phyloP scores from a whole-genome alignment of 2,888 invertebrate species.

The Acheta domesticus region DNA sequence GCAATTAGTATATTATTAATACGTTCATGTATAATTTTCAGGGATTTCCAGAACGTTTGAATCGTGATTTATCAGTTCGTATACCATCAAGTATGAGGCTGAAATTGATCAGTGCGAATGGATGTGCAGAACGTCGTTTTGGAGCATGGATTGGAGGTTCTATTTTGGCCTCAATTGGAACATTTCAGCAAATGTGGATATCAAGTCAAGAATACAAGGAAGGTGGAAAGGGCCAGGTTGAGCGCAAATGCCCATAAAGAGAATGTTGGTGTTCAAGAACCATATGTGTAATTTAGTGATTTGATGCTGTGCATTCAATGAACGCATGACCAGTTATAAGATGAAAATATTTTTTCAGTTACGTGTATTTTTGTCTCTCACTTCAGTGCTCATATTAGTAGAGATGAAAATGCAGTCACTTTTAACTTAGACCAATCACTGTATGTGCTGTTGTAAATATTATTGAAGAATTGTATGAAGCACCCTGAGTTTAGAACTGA shows the following conservation, averaged over 20 bases:
- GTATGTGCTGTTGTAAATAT: too few species aligned
- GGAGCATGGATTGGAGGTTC: slow-evolving; percentile 99
- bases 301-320: too few species aligned
- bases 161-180: slow-evolving; percentile 95
- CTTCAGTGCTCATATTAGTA: too few species aligned
- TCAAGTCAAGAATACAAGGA: slow-evolving; percentile 99
- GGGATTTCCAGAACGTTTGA: slow-evolving; percentile 92
- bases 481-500: too few species aligned
- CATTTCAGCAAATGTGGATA: slow-evolving; percentile 99
- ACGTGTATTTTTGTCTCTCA: too few species aligned
- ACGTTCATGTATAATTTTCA: slow-evolving; percentile 46
- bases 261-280: not conserved
- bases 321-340: too few species aligned
- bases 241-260: slow-evolving; percentile 82
- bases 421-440: too few species aligned
- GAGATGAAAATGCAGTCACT: too few species aligned
- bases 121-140: slow-evolving; percentile 86
- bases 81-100: slow-evolving; percentile 92
- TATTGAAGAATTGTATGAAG: too few species aligned
- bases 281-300: too few species aligned
- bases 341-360: too few species aligned
- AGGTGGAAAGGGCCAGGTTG: slow-evolving; percentile 93
- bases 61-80: slow-evolving; percentile 77
- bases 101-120: slow-evolving; percentile 89
- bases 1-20: not conserved